These are phyloP conservation scores for Chloromyia formosa DNA, from an alignment of 2,888 invertebrate species.

Conservation along the genomic window DNA sequence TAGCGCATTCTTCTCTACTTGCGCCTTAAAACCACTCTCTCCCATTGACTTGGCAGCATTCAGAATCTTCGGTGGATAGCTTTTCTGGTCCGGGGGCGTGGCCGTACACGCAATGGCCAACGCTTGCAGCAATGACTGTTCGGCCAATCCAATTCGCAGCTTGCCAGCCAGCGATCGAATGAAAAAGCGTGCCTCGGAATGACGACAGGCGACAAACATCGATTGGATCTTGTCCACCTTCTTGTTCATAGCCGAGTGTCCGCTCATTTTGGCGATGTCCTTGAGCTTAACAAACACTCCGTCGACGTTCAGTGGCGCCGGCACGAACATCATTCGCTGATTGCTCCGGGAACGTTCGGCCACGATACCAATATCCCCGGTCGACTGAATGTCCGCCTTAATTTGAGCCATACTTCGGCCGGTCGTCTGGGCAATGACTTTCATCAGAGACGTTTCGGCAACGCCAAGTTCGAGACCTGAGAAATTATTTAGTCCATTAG, in stretches of 20 bases:
- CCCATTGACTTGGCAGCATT: slow-evolving; percentile 72
- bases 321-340: slow-evolving; percentile 89
- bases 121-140: slow-evolving; percentile 93
- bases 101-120: slow-evolving; percentile 84
- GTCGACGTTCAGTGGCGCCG: slow-evolving; percentile 77
- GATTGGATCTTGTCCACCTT: slow-evolving; percentile 92
- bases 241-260: slow-evolving; percentile 78
- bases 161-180: slow-evolving; percentile 93
- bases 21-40: slow-evolving; percentile 76
- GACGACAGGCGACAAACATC: slow-evolving; percentile 90
- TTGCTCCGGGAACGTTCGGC: slow-evolving; percentile 85
- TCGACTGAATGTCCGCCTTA: slow-evolving; percentile 68
- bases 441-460: slow-evolving; percentile 93
- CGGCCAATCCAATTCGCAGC: slow-evolving; percentile 94
- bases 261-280: slow-evolving; percentile 87
- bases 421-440: slow-evolving; percentile 90
- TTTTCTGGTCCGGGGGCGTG: slow-evolving; percentile 76
- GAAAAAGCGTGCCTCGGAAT: slow-evolving; percentile 87
- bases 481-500: slow-evolving; percentile 18
- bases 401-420: slow-evolving; percentile 86
- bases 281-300: slow-evolving; percentile 84
- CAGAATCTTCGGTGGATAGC: slow-evolving; percentile 70
- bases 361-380: slow-evolving; percentile 90
- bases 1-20: slow-evolving; percentile 77
- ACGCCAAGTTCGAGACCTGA: slow-evolving; percentile 85